These are phyloP conservation scores for Aphrophora alni DNA, from an alignment of 2,888 invertebrate genomes.

Conservation along the genomic window DNA sequence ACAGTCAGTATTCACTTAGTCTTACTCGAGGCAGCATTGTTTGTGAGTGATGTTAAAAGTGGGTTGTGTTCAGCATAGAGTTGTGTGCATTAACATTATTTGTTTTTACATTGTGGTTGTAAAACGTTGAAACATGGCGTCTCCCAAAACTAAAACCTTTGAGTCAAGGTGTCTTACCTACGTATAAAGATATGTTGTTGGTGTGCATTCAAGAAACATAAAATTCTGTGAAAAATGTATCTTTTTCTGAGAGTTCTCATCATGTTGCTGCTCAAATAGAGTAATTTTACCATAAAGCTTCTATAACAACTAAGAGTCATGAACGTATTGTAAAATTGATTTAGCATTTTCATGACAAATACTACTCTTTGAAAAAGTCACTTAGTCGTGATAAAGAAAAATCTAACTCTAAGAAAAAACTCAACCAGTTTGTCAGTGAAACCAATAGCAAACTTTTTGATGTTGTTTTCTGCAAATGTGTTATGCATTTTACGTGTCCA, in stretches of 20 bases:
- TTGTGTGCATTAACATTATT: too few species aligned
- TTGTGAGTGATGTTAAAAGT: too few species aligned
- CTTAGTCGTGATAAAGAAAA: constrained; percentile 21
- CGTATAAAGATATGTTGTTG: constrained; percentile 14
- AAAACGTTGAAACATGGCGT: too few species aligned
- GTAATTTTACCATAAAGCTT: constrained; percentile 18
- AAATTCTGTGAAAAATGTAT: constrained; percentile 9
- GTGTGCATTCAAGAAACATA: constrained; percentile 15
- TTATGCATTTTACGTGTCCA: too few species aligned
- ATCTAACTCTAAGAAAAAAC: background rate
- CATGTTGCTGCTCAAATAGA: constrained; percentile 11
- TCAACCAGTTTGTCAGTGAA: constrained; percentile 9
- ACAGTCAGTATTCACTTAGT: too few species aligned
- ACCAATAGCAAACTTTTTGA: too few species aligned
- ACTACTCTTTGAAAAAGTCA: constrained; percentile 6
- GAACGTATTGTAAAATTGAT: constrained; percentile 3
- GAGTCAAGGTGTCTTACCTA: constrained; percentile 4
- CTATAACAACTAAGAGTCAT: background rate
- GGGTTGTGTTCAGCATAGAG: too few species aligned
- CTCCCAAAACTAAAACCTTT: background rate
- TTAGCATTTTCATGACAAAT: background rate
- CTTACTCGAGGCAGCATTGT: too few species aligned
- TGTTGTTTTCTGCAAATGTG: too few species aligned
- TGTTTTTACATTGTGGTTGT: too few species aligned
- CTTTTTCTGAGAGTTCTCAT: constrained; percentile 1